These are phyloP conservation scores for Aurelia sp. DNA, from an alignment of 30 jellyfish, hydroid and myxozoan species.

Conservation along the genomic window DNA sequence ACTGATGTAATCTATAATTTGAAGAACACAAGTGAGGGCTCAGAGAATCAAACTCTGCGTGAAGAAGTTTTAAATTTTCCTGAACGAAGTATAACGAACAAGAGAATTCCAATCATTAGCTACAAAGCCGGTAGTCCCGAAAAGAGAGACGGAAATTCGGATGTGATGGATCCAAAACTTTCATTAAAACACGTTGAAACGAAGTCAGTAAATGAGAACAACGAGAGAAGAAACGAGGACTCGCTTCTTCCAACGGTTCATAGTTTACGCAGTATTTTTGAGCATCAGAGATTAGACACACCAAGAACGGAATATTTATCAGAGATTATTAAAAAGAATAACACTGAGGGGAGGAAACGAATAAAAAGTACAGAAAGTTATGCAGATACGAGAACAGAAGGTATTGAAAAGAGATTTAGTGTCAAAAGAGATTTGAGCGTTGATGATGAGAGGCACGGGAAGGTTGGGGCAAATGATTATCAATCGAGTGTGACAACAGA, in stretches of 20 bases:
- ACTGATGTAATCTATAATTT: too few species aligned
- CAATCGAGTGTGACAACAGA: constrained; percentile 28
- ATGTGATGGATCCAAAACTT: background rate
- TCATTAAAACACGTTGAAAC: background rate
- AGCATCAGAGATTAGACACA: constrained; percentile 22
- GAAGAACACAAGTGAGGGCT: background rate
- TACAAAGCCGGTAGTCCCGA: constrained; percentile 27
- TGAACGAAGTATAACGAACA: constrained; percentile 25
- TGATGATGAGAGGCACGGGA: background rate
- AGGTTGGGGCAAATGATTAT: background rate
- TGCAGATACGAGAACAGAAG: constrained; percentile 13
- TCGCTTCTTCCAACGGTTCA: constrained; percentile 22
- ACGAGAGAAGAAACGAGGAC: background rate
- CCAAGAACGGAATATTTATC: constrained; percentile 68
- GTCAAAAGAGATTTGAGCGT: background rate
- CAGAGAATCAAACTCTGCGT: background rate
- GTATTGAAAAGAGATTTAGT: background rate
- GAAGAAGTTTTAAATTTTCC: constrained; percentile 11
- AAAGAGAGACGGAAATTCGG: background rate
- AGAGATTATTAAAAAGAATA: constrained; percentile 54
- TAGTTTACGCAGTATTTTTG: constrained; percentile 62
- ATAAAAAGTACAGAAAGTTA: constrained; percentile 17
- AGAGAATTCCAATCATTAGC: constrained; percentile 42
- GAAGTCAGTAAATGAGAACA: background rate
- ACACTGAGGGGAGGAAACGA: constrained; percentile 43